phyloP scores from a whole-genome alignment of 1,140 invertebrate species.

The Lucilia sericata region DNA sequence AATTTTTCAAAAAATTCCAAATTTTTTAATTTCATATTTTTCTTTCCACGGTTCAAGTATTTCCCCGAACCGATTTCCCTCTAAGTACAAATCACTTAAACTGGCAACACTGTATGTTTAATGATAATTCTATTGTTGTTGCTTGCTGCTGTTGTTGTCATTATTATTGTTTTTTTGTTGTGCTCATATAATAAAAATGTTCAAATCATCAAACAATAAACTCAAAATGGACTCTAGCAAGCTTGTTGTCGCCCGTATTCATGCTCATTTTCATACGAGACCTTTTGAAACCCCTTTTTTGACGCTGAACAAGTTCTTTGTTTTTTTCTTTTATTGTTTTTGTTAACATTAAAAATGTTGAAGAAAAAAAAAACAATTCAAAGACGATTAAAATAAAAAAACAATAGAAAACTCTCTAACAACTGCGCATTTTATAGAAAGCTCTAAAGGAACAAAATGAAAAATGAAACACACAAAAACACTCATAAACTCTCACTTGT shows the following conservation, averaged over 20 bases:
- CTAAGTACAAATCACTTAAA: neutral
- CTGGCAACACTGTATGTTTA: neutral
- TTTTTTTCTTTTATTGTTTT: neutral
- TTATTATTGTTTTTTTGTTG: neutral
- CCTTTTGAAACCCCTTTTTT: slow-evolving; percentile 18
- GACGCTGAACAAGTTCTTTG: neutral
- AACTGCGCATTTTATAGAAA: neutral
- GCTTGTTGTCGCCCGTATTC: slow-evolving; percentile 53
- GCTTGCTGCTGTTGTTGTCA: neutral
- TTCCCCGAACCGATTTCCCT: no score
- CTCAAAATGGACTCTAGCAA: slow-evolving; percentile 68
- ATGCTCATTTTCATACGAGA: slow-evolving; percentile 63
- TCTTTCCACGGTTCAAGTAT: no score
- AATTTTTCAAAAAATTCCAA: no score
- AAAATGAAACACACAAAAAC: neutral
- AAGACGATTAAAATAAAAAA: neutral
- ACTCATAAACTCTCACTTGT: neutral
- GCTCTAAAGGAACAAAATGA: neutral
- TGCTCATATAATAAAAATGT: slow-evolving; percentile 62
- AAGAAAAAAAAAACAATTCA: neutral
- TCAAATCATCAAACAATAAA: slow-evolving; percentile 69
- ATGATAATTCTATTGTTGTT: no score
- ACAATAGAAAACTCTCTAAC: neutral
- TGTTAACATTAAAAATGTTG: neutral
- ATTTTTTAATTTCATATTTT: no score